phyloP scores from a whole-genome alignment of 2,888 invertebrate species.

The Bombylius discolor region DNA sequence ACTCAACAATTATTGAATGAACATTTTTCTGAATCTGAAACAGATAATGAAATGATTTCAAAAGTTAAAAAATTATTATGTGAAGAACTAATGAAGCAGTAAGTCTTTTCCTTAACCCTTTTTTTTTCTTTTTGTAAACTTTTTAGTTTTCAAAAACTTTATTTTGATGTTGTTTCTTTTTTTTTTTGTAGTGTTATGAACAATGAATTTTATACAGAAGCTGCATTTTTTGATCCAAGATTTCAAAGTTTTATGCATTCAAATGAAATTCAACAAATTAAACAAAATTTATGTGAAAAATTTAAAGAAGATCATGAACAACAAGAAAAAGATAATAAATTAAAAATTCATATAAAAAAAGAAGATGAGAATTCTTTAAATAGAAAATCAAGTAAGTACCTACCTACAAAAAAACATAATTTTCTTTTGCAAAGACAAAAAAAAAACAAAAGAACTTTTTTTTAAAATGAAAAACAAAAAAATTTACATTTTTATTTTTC shows the following conservation, averaged over 20 bases:
- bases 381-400: constrained; percentile 1
- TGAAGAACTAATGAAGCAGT: background rate
- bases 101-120: background rate
- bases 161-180: no score
- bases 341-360: background rate
- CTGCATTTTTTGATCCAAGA: constrained; percentile 31
- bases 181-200: constrained; percentile 20
- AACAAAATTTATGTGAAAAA: constrained; percentile 1
- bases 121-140: background rate
- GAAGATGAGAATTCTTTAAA: background rate
- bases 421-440: no score
- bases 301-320: background rate
- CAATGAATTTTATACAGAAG: constrained; percentile 27
- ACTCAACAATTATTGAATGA: constrained; percentile 28
- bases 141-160: background rate
- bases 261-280: background rate
- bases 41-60: constrained; percentile 22
- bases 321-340: background rate
- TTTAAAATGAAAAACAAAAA: no score
- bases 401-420: background rate
- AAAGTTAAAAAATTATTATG: constrained; percentile 21
- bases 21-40: constrained; percentile 25
- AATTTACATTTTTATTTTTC: background rate
- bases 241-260: constrained; percentile 3
- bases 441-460: no score